Conservation (phyloP, 2,888 invertebrate genomes). For the Diabrotica balteata region DNA sequence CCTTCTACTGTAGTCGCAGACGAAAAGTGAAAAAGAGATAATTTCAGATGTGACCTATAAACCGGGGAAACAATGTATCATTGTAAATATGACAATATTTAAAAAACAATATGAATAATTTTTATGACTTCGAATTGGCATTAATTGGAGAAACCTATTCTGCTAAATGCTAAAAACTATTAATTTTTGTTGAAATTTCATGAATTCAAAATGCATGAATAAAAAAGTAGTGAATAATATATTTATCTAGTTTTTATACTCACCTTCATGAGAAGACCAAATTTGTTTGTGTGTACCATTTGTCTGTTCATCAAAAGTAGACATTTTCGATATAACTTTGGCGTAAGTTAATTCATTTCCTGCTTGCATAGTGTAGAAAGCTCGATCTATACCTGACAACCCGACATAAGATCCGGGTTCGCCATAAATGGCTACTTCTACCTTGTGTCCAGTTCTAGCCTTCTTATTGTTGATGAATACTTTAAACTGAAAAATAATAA, state of each 20-base stretch:
- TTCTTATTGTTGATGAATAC: slow-evolving; percentile 91
- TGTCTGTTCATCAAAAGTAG: slow-evolving; percentile 82
- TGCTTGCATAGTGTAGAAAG: slow-evolving; percentile 91
- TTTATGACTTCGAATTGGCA: too few relatives aligned
- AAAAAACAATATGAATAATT: too few relatives aligned
- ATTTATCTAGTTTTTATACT: slow-evolving; percentile 46
- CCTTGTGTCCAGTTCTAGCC: slow-evolving; percentile 89
- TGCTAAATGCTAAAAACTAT: too few relatives aligned
- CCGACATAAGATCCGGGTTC: slow-evolving; percentile 95
- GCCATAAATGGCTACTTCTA: slow-evolving; percentile 92
- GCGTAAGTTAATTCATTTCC: slow-evolving; percentile 90
- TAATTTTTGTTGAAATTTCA: too few relatives aligned
- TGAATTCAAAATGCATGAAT: too few relatives aligned
- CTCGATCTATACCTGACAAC: slow-evolving; percentile 86
- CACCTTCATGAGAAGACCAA: slow-evolving; percentile 86
- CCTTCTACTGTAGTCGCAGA: too few relatives aligned
- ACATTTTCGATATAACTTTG: slow-evolving; percentile 86
- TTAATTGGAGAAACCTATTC: too few relatives aligned
- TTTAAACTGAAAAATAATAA: slow-evolving; percentile 68
- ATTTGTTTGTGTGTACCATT: slow-evolving; percentile 84
- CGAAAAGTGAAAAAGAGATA: too few relatives aligned
- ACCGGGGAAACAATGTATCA: too few relatives aligned
- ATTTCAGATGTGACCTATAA: too few relatives aligned
- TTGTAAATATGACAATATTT: too few relatives aligned
- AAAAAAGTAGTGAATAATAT: too few relatives aligned